Percentiles rank a stretch among this genome's conserved stretches.
Conservation (phyloP, 2,797 vertebrate genomes). For the Premnoplex brunnescens region DNA sequence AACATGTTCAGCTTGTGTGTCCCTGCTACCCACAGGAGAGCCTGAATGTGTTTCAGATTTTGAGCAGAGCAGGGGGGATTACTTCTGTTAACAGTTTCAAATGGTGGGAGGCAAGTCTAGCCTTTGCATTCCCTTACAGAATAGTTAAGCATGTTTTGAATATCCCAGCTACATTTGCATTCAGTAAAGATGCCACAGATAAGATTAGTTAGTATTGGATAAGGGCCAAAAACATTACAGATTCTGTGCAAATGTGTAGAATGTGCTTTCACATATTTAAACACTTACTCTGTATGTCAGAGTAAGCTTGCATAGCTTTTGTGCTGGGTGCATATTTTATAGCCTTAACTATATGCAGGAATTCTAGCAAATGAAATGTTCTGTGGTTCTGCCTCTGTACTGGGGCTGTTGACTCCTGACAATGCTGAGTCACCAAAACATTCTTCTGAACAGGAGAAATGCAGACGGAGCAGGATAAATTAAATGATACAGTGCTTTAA, state of each 20-base stretch:
- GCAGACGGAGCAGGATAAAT: background rate
- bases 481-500: background rate
- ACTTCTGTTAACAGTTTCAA: background rate
- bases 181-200: background rate
- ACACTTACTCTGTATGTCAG: background rate
- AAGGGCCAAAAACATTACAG: background rate
- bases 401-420: background rate
- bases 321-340: background rate
- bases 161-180: background rate
- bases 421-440: background rate
- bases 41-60: background rate
- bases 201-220: background rate
- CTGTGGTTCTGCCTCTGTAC: background rate
- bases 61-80: background rate
- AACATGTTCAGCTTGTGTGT: background rate
- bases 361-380: background rate
- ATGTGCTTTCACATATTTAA: background rate
- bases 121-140: background rate
- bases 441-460: background rate
- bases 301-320: background rate
- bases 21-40: background rate
- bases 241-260: background rate
- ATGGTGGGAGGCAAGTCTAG: background rate
- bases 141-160: background rate
- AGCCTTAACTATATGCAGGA: background rate